Evolutionary conservation across 2,797 vertebrate species (phyloP).

Genomic region (Coilia nasus): DNA sequence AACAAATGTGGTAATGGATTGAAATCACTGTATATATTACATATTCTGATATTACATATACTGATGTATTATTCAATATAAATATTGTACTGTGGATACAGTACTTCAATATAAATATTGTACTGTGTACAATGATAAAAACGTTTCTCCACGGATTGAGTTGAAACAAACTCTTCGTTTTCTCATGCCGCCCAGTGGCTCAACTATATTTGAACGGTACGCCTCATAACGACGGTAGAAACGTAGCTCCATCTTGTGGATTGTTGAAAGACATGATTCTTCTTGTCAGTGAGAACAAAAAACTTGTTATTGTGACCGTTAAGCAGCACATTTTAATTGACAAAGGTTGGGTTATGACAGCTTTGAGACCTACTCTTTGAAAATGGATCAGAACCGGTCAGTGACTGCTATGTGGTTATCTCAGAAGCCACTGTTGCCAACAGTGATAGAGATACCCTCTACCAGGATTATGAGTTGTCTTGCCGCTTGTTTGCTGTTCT

Average conservation of each 20-base stretch:
- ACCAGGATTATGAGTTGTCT: not conserved
- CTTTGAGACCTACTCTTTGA: not conserved
- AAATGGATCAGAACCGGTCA: not conserved
- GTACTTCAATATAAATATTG: not conserved
- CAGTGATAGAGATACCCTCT: not conserved
- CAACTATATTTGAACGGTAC: not conserved
- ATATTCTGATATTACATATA: not conserved
- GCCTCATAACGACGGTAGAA: not conserved
- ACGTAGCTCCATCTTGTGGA: constrained; percentile 17
- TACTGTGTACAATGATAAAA: too few species aligned
- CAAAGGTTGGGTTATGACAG: not conserved
- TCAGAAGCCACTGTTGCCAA: not conserved
- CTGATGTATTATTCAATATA: too few species aligned
- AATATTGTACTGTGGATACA: not conserved
- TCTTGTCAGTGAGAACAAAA: not conserved
- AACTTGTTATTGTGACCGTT: not conserved
- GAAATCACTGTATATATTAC: not conserved
- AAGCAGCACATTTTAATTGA: not conserved
- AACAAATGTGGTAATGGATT: not conserved
- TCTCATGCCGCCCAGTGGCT: not conserved
- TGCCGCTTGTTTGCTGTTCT: not conserved
- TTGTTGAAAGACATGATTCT: not conserved
- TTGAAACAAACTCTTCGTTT: not conserved
- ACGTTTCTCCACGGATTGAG: not conserved
- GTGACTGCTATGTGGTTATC: too few species aligned